phyloP scores from a whole-genome alignment of 2,888 invertebrate genomes.

The Arctia plantaginis region DNA sequence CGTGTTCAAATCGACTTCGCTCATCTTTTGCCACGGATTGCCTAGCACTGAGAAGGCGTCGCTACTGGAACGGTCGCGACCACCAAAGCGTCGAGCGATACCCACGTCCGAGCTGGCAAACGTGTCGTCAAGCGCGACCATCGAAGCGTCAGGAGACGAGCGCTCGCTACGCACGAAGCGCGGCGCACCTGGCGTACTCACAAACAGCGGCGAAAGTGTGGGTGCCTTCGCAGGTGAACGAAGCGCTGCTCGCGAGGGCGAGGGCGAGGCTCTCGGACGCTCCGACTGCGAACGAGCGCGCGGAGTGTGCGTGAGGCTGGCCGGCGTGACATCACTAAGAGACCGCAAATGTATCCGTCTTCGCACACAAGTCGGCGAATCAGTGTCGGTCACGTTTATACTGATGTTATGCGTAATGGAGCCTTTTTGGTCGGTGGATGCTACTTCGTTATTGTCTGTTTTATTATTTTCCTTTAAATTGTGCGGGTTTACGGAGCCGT shows the following conservation, averaged over 20 bases:
- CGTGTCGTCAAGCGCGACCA: conserved; percentile 47
- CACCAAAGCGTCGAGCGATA: conserved; percentile 31
- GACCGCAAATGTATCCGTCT: conserved; percentile 81
- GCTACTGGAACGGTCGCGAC: conserved; percentile 49
- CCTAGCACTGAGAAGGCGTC: conserved; percentile 52
- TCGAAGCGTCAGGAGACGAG: conserved; percentile 66
- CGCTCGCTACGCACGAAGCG: conserved; percentile 63
- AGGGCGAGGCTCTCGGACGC: conserved; percentile 69
- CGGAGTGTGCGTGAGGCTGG: conserved; percentile 69
- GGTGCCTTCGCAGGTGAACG: conserved; percentile 59
- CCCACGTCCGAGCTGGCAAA: conserved; percentile 22
- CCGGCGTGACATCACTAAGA: conserved; percentile 80
- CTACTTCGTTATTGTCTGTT: conserved; percentile 58
- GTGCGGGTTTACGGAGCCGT: conserved; percentile 65
- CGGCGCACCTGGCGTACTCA: conserved; percentile 33
- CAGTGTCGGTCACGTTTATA: conserved; percentile 79
- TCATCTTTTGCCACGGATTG: conserved; percentile 76
- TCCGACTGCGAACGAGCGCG: conserved; percentile 80
- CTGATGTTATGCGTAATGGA: conserved; percentile 72
- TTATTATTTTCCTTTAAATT: conserved; percentile 59
- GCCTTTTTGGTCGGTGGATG: conserved; percentile 50
- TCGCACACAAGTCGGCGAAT: conserved; percentile 75
- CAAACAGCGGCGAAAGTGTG: conserved; percentile 49
- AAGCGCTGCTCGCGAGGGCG: conserved; percentile 51
- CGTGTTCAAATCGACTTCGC: conserved; percentile 65